A percentile compares a stretch with the other conserved stretches of the same genome.
Evolutionary conservation across 2,113 vertebrate genomes (phyloP).

Genomic region (Picathartes gymnocephalus): DNA sequence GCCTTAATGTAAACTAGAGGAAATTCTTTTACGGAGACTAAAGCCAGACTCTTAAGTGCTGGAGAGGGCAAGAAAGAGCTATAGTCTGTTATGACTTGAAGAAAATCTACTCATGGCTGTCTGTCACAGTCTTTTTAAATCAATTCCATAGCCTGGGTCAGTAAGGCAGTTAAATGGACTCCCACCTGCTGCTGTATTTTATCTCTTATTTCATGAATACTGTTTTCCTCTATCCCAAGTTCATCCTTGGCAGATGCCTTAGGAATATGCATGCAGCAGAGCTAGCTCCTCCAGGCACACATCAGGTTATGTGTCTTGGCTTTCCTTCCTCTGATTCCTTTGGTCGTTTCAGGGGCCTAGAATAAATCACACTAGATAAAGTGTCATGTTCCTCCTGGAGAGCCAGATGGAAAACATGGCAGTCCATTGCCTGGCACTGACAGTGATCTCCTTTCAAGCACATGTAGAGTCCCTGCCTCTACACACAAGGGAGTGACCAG

Average conservation of each 20-base stretch:
- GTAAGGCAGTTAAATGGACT: not conserved
- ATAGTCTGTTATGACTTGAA: not conserved
- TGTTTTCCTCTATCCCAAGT: not conserved
- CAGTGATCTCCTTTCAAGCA: not conserved
- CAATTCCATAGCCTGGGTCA: not conserved
- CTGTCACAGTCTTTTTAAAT: not conserved
- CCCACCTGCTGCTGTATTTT: not conserved
- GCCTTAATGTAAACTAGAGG: not conserved
- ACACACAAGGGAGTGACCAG: not conserved
- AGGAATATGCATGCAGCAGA: not conserved
- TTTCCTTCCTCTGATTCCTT: not conserved
- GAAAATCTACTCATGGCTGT: not conserved
- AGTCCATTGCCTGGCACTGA: not conserved
- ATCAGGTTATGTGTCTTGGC: not conserved
- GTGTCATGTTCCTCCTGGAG: not conserved
- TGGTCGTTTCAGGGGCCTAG: not conserved
- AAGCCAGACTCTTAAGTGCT: not conserved
- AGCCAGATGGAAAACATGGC: not conserved
- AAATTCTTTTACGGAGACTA: not conserved
- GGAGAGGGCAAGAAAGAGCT: not conserved
- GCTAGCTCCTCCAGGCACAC: not conserved
- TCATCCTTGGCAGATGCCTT: not conserved
- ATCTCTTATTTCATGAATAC: not conserved
- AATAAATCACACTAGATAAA: not conserved
- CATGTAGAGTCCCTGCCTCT: too few species aligned